Base-by-base conservation (phyloP, 2,113 vertebrate species). In the Chitala chitala region DNA sequence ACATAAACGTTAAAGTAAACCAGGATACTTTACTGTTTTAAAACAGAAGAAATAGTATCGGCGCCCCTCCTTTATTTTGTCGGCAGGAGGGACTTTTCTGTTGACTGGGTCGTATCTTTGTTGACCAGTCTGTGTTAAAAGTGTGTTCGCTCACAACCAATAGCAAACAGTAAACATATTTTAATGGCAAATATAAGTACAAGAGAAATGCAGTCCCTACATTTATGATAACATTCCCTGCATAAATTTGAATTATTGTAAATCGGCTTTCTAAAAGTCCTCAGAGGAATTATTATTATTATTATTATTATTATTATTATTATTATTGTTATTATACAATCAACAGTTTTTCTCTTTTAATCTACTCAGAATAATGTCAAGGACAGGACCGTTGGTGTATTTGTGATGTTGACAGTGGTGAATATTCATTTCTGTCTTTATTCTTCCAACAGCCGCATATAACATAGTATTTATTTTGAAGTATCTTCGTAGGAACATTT, bases 161-260 rank as follows among this genome's bases (percentile, higher is more conserved):
- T 88, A 87, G 90, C 90, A 91, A 95, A 96, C 93, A 98, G 93
- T 92, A 88, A 87, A 85, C 87, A 91, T 93, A 96, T 95, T 96
- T 93, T 96, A 87, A 89, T 89, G 91, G 86, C 90, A 89, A 90
- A 91, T 93, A 92, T 91, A 91, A 91, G 90, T 91, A 87, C 91
- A 90, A 94, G 90, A 89, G 89, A 94, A 88, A 92, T 85, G 83
- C 89, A 89, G 89, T 87, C 93, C 93, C 91, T 92, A 94, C 91
- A 95, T 91, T 92, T 91, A 89, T 86, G 91, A 90, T 95, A 94
- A 96, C 94, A 93, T 95, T 90, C 88, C 91, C 92, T 95, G 92
- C 93, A 93, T 93, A 95, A 96, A 95, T 91, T 92, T 94, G 93
- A 94, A 95, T 98, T 94, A 95, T 94, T 92, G 92, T 96, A 95